A percentile compares a stretch with the other conserved stretches of the same genome.
phyloP scores from a whole-genome alignment of 2,888 invertebrate genomes.

The Lycophotia porphyrea region DNA sequence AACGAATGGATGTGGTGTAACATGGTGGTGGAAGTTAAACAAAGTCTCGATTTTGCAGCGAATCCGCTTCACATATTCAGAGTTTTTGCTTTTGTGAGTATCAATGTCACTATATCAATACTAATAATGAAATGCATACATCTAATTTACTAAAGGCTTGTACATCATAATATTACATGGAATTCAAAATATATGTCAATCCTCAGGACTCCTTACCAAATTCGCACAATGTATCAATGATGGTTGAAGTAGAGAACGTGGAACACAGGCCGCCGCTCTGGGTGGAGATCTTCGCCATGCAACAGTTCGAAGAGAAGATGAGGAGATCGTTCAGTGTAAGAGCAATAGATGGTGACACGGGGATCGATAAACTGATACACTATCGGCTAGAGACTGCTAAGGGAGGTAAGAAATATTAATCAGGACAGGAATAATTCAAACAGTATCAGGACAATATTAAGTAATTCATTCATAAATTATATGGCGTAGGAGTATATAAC shows the following conservation, averaged over 20 bases:
- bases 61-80: conserved; percentile 89
- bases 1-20: conserved; percentile 77
- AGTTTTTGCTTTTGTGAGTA: conserved; percentile 89
- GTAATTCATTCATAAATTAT: background rate
- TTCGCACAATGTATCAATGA: conserved; percentile 82
- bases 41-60: conserved; percentile 83
- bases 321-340: conserved; percentile 81
- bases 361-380: conserved; percentile 88
- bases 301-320: conserved; percentile 90
- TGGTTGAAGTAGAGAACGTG: conserved; percentile 90
- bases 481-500: background rate
- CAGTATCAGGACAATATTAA: background rate
- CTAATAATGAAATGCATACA: background rate
- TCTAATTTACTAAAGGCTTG: background rate
- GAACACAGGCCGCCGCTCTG: conserved; percentile 91
- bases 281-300: conserved; percentile 89
- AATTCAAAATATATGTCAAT: background rate
- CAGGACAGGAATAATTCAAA: background rate
- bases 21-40: conserved; percentile 78
- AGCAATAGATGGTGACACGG: conserved; percentile 92
- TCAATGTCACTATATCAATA: background rate
- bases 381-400: conserved; percentile 84
- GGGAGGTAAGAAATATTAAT: conserved; percentile 74
- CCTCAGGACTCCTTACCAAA: conserved; percentile 85
- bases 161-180: background rate